These are phyloP conservation scores for Lagorchestes hirsutus DNA, from an alignment of 2,797 vertebrate genomes.

Conservation along the genomic window DNA sequence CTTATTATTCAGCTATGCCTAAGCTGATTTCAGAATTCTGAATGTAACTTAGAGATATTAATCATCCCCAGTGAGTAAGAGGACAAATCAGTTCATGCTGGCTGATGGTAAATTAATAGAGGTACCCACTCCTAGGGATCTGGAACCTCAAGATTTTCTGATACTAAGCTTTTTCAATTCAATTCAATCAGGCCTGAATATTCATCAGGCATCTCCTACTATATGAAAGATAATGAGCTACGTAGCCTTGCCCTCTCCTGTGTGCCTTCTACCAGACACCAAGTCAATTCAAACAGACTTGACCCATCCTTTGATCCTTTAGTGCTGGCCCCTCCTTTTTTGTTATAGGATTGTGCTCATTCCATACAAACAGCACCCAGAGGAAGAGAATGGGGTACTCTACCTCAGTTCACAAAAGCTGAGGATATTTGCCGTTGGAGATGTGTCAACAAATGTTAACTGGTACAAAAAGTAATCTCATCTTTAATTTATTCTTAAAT, in stretches of 20 bases:
- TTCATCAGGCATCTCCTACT: not conserved
- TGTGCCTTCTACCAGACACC: not conserved
- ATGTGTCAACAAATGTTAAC: constrained; percentile 47
- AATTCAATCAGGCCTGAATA: not conserved
- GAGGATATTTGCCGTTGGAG: constrained; percentile 20
- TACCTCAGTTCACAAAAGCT: not conserved
- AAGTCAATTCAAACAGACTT: not conserved
- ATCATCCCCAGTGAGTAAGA: not conserved
- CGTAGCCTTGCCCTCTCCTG: not conserved
- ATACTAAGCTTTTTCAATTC: not conserved
- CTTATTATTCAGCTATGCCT: constrained; percentile 3
- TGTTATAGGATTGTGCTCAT: not conserved
- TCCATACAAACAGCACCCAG: not conserved
- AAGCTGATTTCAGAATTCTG: constrained; percentile 29
- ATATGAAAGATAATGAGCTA: not conserved
- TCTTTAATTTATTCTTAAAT: constrained; percentile 38
- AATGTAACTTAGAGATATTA: not conserved
- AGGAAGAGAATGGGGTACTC: not conserved
- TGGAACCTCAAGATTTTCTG: not conserved
- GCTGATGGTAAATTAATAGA: not conserved
- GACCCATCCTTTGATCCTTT: not conserved
- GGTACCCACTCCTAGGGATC: not conserved
- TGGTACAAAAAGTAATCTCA: constrained; percentile 12
- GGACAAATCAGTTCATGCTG: not conserved
- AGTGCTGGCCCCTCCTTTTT: not conserved